A percentile compares a stretch with the other conserved stretches of the same genome.
phyloP scores from a whole-genome alignment of 2,113 vertebrate species.

The cat (Felis catus) region DNA sequence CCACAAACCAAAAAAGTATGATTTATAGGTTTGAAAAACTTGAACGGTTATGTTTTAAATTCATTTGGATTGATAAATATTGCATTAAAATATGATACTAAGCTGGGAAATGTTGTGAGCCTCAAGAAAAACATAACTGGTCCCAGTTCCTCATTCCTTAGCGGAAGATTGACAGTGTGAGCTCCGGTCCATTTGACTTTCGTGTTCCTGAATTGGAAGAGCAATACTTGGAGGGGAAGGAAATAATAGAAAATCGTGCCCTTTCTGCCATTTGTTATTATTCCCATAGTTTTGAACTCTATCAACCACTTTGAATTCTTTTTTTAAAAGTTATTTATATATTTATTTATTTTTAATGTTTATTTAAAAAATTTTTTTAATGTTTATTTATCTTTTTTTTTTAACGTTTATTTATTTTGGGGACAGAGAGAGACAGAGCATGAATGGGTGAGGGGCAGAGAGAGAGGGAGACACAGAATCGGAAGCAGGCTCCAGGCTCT shows the following conservation, averaged over 20 bases:
- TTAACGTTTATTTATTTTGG: no score
- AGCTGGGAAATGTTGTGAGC: background rate
- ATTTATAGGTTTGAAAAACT: slow-evolving; percentile 2
- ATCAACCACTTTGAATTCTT: background rate
- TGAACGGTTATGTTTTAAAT: background rate
- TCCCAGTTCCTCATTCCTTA: background rate
- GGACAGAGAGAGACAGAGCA: no score
- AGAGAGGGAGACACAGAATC: background rate
- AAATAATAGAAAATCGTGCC: background rate
- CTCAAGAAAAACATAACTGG: background rate
- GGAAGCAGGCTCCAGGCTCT: background rate
- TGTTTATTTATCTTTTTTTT: no score
- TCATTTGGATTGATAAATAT: background rate
- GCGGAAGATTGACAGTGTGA: background rate
- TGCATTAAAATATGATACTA: background rate
- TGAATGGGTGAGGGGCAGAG: background rate
- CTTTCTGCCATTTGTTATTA: background rate
- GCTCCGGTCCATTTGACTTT: background rate
- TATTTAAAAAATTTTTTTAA: no score
- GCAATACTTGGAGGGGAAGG: background rate
- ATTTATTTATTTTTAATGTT: no score
- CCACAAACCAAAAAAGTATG: background rate
- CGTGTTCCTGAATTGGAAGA: background rate
- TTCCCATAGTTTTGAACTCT: background rate
- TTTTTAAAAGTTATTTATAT: no score